Conservation (phyloP, 2,797 vertebrate genomes). For the Pygocentrus nattereri region DNA sequence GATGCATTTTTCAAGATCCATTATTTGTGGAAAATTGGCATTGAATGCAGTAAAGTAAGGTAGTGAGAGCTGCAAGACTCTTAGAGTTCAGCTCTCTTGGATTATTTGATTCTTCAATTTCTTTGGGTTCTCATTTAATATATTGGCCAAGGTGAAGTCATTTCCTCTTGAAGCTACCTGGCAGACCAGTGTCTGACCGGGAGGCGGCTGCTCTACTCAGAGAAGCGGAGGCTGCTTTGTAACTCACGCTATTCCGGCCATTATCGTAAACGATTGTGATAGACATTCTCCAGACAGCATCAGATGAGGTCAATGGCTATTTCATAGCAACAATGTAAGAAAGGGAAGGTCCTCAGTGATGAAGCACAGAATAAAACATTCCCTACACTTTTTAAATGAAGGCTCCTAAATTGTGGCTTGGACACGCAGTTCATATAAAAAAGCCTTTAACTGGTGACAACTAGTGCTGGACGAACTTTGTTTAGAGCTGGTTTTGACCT, state of each 20-base stretch:
- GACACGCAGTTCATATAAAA: background rate
- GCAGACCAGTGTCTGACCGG: slow-evolving; percentile 51
- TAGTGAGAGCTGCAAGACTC: background rate
- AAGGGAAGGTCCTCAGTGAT: background rate
- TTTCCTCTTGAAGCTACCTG: slow-evolving; percentile 48
- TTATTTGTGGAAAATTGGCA: slow-evolving; percentile 15
- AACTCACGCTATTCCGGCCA: slow-evolving; percentile 2
- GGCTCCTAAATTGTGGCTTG: background rate
- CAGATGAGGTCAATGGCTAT: slow-evolving; percentile 13
- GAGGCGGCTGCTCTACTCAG: slow-evolving; percentile 20
- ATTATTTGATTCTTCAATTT: slow-evolving; percentile 42
- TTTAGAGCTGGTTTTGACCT: too few relatives aligned
- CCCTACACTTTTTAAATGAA: background rate
- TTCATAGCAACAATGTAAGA: background rate
- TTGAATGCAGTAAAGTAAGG: background rate
- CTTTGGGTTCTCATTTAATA: slow-evolving; percentile 45
- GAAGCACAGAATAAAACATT: background rate
- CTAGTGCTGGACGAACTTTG: too few relatives aligned
- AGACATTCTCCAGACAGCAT: slow-evolving; percentile 20
- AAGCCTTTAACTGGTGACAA: background rate
- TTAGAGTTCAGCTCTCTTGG: slow-evolving; percentile 50
- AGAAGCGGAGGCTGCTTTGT: slow-evolving; percentile 26
- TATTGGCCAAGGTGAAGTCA: slow-evolving; percentile 60
- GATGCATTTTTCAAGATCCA: background rate
- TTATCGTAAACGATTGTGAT: background rate